Percentiles rank a stretch among this genome's conserved stretches.
Evolutionary conservation across 2,797 vertebrate species (phyloP).

Genomic region (Leucoraja ocellata): DNA sequence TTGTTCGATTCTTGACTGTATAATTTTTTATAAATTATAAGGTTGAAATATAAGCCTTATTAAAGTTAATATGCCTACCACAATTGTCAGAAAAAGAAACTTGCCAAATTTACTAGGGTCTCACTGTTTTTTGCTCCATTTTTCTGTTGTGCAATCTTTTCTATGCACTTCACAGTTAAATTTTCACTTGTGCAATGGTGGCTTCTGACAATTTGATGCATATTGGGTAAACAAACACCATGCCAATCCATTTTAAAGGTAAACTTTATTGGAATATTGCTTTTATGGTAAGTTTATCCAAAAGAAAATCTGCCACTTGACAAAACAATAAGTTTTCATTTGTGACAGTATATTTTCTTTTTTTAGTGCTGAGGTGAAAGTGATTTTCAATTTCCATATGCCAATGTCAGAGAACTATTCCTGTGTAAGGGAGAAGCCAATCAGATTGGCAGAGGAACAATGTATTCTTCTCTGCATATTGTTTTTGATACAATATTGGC

Average conservation of each 20-base stretch:
- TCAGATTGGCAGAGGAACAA: background rate
- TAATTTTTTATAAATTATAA: conserved; percentile 25
- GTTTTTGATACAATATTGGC: background rate
- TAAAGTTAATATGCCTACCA: background rate
- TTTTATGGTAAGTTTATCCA: background rate
- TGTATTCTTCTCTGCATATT: background rate
- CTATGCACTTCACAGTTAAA: background rate
- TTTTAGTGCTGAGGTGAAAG: background rate
- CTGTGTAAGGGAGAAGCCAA: background rate
- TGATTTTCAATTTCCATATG: background rate
- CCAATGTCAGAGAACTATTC: background rate
- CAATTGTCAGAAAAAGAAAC: conserved; percentile 29
- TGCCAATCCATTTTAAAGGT: background rate
- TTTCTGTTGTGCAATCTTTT: background rate
- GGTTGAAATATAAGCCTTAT: background rate
- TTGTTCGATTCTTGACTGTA: background rate
- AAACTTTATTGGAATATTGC: background rate
- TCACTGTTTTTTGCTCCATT: background rate
- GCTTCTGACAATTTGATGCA: background rate
- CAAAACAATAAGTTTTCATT: background rate
- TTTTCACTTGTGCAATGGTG: background rate
- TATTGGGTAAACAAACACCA: background rate
- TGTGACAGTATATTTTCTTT: background rate
- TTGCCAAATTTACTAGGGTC: background rate
- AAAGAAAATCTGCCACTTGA: background rate